These are phyloP conservation scores for Catocala nupta DNA, from an alignment of 2,888 invertebrate genomes.

Conservation along the genomic window DNA sequence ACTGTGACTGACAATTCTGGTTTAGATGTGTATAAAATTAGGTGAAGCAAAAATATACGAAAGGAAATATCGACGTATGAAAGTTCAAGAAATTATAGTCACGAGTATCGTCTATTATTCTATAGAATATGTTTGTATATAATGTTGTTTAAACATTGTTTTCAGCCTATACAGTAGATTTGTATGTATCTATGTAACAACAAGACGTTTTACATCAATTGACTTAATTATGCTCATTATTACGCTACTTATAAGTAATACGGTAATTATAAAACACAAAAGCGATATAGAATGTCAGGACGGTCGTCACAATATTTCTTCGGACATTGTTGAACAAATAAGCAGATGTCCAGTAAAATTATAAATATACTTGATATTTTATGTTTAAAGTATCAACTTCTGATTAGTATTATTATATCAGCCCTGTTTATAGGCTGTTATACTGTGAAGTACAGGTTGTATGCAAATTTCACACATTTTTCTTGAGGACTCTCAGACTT, in stretches of 20 bases:
- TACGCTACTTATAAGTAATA: conserved; percentile 25
- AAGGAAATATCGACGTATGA: not conserved
- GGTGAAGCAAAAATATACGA: conserved; percentile 34
- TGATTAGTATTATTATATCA: too few species aligned
- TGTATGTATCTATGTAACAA: conserved; percentile 24
- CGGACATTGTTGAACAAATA: conserved; percentile 27
- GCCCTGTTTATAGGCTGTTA: too few species aligned
- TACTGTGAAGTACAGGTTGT: too few species aligned
- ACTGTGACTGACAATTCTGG: conserved; percentile 69
- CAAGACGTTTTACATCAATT: conserved; percentile 36
- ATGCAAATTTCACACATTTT: too few species aligned
- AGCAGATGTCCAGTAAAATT: conserved; percentile 17
- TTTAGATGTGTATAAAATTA: conserved; percentile 51
- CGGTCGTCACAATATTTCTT: conserved; percentile 28
- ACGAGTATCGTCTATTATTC: not conserved
- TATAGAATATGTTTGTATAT: not conserved
- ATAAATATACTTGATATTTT: too few species aligned
- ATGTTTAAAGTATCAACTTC: too few species aligned
- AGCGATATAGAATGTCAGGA: conserved; percentile 39
- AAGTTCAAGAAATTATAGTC: not conserved
- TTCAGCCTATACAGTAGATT: not conserved
- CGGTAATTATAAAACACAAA: conserved; percentile 28
- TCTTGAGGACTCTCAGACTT: too few species aligned
- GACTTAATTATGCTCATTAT: conserved; percentile 37
- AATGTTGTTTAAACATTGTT: not conserved